phyloP scores from a whole-genome alignment of 1,140 invertebrate genomes.

The Saccostrea echinata region DNA sequence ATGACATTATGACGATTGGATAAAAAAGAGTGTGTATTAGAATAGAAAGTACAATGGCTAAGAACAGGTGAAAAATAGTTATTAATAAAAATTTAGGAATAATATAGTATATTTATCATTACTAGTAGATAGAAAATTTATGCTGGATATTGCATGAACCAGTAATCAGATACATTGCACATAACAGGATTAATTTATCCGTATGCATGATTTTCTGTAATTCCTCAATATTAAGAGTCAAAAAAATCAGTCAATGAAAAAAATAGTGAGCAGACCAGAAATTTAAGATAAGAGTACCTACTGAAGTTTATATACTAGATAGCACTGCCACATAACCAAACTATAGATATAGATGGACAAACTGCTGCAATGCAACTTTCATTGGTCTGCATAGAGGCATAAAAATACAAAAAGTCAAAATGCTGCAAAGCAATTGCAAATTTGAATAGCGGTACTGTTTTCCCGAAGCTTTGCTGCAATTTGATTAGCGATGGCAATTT shows the following conservation, averaged over 20 bases:
- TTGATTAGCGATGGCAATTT: not conserved
- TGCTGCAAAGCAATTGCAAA: not conserved
- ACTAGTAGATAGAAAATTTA: not conserved
- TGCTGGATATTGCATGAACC: not conserved
- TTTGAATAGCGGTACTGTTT: not conserved
- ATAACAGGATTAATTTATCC: not conserved
- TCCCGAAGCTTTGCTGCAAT: not conserved
- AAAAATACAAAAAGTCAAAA: not conserved
- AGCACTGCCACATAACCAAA: slow-evolving; percentile 15
- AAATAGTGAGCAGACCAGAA: not conserved
- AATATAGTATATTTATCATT: not conserved
- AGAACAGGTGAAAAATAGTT: not conserved
- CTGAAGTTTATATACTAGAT: not conserved
- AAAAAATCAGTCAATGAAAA: not conserved
- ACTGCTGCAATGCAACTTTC: not conserved
- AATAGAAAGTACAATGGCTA: not conserved
- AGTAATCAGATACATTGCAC: not conserved
- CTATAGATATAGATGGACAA: not conserved
- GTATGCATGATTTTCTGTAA: not conserved
- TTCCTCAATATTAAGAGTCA: not conserved
- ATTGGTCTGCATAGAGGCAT: not conserved
- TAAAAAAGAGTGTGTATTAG: not conserved
- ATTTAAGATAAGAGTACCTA: not conserved
- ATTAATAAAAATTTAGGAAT: not conserved
- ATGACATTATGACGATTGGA: not conserved